Conservation (phyloP, 2,888 invertebrate genomes). For the Resseliella maxima region DNA sequence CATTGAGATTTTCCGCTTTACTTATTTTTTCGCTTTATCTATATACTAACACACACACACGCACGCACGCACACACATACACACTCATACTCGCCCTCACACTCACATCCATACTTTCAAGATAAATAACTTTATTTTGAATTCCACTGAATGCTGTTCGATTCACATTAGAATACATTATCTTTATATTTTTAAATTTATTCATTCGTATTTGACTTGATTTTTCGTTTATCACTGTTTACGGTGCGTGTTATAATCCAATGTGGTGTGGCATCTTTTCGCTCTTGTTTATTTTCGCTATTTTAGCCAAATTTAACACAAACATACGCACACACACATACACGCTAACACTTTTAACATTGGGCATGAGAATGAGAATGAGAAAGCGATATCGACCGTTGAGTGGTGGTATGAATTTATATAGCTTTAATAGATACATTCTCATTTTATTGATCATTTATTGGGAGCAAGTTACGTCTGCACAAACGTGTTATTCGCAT, state of each 20-base stretch:
- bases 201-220: conserved; percentile 45
- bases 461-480: conserved; percentile 20
- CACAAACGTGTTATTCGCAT: neutral
- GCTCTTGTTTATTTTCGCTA: neutral
- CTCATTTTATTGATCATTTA: conserved; percentile 46
- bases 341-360: neutral
- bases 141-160: conserved; percentile 35
- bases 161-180: conserved; percentile 51
- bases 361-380: neutral
- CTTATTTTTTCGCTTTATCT: conserved; percentile 51
- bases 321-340: too few relatives aligned
- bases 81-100: too few relatives aligned
- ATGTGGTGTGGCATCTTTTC: neutral
- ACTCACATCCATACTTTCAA: neutral
- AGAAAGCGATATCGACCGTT: neutral
- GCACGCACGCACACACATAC: neutral
- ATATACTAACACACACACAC: neutral
- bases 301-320: neutral
- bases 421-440: conserved; percentile 41
- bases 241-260: neutral
- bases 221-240: conserved; percentile 40
- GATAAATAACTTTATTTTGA: conserved; percentile 44
- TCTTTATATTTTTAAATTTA: conserved; percentile 42
- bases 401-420: conserved; percentile 24
- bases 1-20: conserved; percentile 33